phyloP scores from a whole-genome alignment of 2,797 vertebrate genomes.

The Phalloptychus januarius region DNA sequence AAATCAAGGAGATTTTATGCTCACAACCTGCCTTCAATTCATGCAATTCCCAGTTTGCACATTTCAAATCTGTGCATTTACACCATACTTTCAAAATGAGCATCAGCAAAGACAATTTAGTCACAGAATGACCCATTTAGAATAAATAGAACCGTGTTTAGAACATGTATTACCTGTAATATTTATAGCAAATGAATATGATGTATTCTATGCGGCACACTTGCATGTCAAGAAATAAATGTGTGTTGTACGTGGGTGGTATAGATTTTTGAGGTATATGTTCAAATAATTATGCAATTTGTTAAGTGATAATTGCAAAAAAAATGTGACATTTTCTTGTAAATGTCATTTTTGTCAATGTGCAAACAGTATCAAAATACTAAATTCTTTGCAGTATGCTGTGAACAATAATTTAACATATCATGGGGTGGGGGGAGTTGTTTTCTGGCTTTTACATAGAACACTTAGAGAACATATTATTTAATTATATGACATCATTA shows the following conservation, averaged over 20 bases:
- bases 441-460: conserved; percentile 71
- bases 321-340: conserved; percentile 65
- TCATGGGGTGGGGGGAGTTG: conserved; percentile 67
- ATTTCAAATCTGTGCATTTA: conserved; percentile 21
- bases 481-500: conserved; percentile 69
- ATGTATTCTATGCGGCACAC: conserved; percentile 43
- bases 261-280: conserved; percentile 60
- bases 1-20: conserved; percentile 14
- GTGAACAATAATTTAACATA: conserved; percentile 74
- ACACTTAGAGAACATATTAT: conserved; percentile 70
- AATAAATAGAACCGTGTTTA: conserved; percentile 30
- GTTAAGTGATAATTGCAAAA: conserved; percentile 71
- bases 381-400: conserved; percentile 60
- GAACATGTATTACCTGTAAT: conserved; percentile 29
- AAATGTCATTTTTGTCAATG: conserved; percentile 67
- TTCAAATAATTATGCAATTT: conserved; percentile 82
- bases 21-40: conserved; percentile 14
- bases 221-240: conserved; percentile 69
- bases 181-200: conserved; percentile 34
- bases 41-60: conserved; percentile 25
- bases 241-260: conserved; percentile 58
- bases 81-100: conserved; percentile 6
- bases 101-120: conserved; percentile 9
- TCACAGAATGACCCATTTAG: conserved; percentile 32
- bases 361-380: conserved; percentile 59